Evolutionary conservation across 2,113 vertebrate genomes (phyloP).

Genomic region (Colaptes auratus): DNA sequence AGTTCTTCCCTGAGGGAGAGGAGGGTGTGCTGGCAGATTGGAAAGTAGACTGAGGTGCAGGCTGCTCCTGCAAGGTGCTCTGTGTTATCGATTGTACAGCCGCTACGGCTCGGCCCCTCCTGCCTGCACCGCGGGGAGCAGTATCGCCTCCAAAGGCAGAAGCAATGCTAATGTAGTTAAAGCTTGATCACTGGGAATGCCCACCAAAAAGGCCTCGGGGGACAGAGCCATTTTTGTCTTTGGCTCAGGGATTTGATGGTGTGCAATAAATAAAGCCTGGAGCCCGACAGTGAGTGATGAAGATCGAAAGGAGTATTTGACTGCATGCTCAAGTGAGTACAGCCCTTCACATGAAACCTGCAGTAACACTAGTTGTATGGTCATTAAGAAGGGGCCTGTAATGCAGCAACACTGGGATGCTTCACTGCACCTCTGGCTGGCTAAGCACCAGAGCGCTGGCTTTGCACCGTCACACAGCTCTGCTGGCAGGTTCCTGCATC

Average conservation of each 20-base stretch:
- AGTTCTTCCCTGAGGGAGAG: neutral
- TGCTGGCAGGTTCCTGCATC: neutral
- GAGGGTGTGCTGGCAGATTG: neutral
- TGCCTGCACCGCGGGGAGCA: neutral
- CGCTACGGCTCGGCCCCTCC: neutral
- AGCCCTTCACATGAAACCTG: neutral
- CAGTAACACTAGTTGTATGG: neutral
- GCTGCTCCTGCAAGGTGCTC: neutral
- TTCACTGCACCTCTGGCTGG: neutral
- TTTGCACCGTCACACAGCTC: neutral
- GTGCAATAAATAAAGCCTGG: constrained; percentile 47
- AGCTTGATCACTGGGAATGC: neutral
- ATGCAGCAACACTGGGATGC: neutral
- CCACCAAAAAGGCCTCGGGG: neutral
- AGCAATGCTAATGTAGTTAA: constrained; percentile 23
- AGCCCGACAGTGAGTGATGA: constrained; percentile 61
- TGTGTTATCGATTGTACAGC: neutral
- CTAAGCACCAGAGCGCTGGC: accelerated
- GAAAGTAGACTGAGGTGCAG: neutral
- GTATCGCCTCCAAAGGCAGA: neutral
- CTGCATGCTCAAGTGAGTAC: constrained; percentile 9
- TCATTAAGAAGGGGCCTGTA: neutral
- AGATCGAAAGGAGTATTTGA: constrained; percentile 42
- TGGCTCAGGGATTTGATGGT: neutral
- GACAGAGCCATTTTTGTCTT: neutral